Percentiles rank a stretch among this genome's conserved stretches.
Conservation (phyloP, 64 coral and sea anemone genomes). For the Montipora capricornis region DNA sequence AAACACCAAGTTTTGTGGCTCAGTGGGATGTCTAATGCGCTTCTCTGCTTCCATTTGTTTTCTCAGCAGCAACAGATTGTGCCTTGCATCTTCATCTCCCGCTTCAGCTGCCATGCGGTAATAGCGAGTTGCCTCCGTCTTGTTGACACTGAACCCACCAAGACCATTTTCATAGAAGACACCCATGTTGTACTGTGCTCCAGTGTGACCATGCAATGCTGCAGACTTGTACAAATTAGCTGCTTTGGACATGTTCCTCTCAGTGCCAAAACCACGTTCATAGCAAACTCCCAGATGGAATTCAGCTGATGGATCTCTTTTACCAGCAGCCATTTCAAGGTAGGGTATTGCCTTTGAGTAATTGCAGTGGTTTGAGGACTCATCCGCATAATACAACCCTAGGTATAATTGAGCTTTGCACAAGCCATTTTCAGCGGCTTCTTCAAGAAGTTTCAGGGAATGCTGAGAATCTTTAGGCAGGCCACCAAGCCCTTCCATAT, state of each 20-base stretch:
- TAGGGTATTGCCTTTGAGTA: conserved; percentile 74
- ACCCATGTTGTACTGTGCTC: conserved; percentile 92
- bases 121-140: conserved; percentile 77
- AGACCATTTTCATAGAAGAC: conserved; percentile 95
- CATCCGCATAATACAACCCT: conserved; percentile 83
- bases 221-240: conserved; percentile 81
- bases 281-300: conserved; percentile 95
- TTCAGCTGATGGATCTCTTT: conserved; percentile 83
- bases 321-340: conserved; percentile 82
- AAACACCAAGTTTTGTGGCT: conserved; percentile 37
- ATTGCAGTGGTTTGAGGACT: conserved; percentile 67
- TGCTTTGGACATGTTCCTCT: conserved; percentile 76
- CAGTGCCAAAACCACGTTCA: conserved; percentile 85
- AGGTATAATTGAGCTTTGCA: conserved; percentile 88
- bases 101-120: conserved; percentile 93
- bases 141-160: conserved; percentile 80
- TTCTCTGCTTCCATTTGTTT: conserved; percentile 28
- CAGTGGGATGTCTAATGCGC: neutral
- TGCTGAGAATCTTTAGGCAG: conserved; percentile 53
- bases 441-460: conserved; percentile 58
- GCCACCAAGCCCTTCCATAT: conserved; percentile 84
- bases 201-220: conserved; percentile 84
- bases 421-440: conserved; percentile 63
- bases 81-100: conserved; percentile 89
- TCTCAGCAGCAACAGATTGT: conserved; percentile 69